Evolutionary conservation across 2,113 vertebrate genomes (phyloP).

Genomic region (Corythoichthys intestinalis): DNA sequence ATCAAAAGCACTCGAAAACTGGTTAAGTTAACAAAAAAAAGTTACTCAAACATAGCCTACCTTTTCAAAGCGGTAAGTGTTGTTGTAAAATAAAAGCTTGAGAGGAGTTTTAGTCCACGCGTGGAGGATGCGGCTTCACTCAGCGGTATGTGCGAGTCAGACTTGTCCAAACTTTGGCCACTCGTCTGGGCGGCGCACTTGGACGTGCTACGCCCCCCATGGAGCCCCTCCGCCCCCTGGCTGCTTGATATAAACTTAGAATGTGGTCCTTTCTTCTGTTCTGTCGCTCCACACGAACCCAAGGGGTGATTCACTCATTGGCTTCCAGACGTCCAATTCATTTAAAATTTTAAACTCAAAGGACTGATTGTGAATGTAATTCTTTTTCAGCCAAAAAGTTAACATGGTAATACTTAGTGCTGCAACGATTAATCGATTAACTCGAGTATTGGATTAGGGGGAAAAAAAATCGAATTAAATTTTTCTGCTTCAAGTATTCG

Average conservation of each 20-base stretch:
- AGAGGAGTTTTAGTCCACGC: slow-evolving; percentile 50
- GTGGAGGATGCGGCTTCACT: slow-evolving; percentile 23
- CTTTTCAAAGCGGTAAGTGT: background rate
- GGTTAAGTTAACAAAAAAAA: too few relatives aligned
- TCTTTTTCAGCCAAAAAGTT: too few relatives aligned
- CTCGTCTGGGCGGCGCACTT: slow-evolving; percentile 41
- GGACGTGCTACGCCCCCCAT: slow-evolving; percentile 51
- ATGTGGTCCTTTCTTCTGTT: background rate
- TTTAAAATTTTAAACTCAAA: too few relatives aligned
- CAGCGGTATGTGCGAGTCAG: slow-evolving; percentile 24
- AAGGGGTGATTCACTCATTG: background rate
- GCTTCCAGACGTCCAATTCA: too few relatives aligned
- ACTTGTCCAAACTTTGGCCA: slow-evolving; percentile 53
- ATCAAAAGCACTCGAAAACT: background rate
- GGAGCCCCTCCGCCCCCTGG: background rate
- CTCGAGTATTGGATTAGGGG: too few relatives aligned
- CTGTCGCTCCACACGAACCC: background rate
- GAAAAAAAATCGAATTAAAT: too few relatives aligned
- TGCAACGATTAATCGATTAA: too few relatives aligned
- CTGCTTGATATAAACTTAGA: background rate
- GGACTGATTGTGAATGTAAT: too few relatives aligned
- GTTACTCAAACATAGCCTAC: background rate
- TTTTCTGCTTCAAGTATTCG: too few relatives aligned
- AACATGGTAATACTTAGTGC: too few relatives aligned
- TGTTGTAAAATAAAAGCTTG: background rate